Evolutionary conservation across 2,113 vertebrate genomes (phyloP), one percentile per base, ranked within the genome.

Genomic region (Tachuris rubrigastra): DNA sequence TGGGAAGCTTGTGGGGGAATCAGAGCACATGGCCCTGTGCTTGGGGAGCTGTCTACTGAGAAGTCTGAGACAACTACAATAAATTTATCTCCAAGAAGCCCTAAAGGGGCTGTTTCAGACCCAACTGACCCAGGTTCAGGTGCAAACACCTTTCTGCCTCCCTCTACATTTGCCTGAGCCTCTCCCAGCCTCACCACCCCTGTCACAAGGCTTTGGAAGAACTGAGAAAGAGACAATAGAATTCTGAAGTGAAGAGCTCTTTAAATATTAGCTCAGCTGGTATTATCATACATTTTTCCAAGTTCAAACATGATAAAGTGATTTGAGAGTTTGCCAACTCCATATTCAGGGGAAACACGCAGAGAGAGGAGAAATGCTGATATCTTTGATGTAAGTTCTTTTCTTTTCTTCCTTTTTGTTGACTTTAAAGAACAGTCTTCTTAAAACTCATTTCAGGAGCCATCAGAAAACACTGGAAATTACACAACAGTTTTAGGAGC

Each of bases 261-360:
- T 97, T 87, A 97, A 97, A 96, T 97, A 96, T 96, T 97, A 94
- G 87, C 96, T 97, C 96, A 97, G 97, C 93, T 97, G 93, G 67
- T 90, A 92, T 95, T 90, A 93, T 96, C 90, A 93, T 93, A 87
- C 95, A 95, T 87, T 80, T 96, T 96, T 96, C 58, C 95, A 96
- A 97, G 89, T 97, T 98, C 97, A 92, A 96, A 85, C 94, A 97
- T 91, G 95, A 97, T 97, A 96, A 97, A 96, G 91, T 81, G 88
- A 97, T 96, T 95, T 96, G 94, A 98, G 95, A 98, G 93, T 95
- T 96, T 98, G 97, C 97, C 96, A 97, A 91, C 80, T 92, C 67
- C 82, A 93, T 41, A 81, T 94, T 97, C 91, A 94, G 94, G 97
- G 91, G 94, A 98, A 96, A 95, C 94, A 94, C 95, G 95, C 86